Evolutionary conservation across 1,140 invertebrate genomes (phyloP).

Genomic region (Archivesica marissinica): DNA sequence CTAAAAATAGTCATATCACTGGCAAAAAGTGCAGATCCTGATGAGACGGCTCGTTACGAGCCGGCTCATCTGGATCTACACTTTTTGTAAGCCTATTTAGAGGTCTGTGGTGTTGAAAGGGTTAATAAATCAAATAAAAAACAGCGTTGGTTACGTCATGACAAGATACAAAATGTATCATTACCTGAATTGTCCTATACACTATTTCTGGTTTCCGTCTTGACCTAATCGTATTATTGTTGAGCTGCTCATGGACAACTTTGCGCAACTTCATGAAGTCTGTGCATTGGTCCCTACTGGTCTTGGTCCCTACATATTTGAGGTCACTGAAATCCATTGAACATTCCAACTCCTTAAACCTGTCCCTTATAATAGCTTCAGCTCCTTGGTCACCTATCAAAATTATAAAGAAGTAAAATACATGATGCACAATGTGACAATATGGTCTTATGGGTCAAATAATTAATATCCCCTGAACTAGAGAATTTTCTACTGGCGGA

Average conservation of each 20-base stretch:
- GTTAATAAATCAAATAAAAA: too few relatives aligned
- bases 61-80: too few relatives aligned
- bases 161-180: too few relatives aligned
- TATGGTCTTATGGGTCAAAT: too few relatives aligned
- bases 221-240: conserved; percentile 89
- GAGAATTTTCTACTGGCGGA: too few relatives aligned
- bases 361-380: conserved; percentile 88
- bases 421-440: conserved; percentile 12
- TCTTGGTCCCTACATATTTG: conserved; percentile 89
- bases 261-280: conserved; percentile 86
- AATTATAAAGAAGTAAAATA: background rate
- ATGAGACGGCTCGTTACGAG: too few relatives aligned
- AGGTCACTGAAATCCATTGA: conserved; percentile 90
- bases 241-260: conserved; percentile 86
- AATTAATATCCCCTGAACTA: too few relatives aligned
- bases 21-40: too few relatives aligned
- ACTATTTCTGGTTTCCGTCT: conserved; percentile 88
- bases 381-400: conserved; percentile 77
- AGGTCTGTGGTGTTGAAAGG: too few relatives aligned
- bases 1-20: too few relatives aligned
- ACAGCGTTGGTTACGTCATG: too few relatives aligned
- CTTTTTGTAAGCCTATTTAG: too few relatives aligned
- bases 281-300: conserved; percentile 84
- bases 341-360: conserved; percentile 87
- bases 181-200: conserved; percentile 88